Evolutionary conservation across 2,888 invertebrate species (phyloP).

Genomic region (Dryococelus australis): DNA sequence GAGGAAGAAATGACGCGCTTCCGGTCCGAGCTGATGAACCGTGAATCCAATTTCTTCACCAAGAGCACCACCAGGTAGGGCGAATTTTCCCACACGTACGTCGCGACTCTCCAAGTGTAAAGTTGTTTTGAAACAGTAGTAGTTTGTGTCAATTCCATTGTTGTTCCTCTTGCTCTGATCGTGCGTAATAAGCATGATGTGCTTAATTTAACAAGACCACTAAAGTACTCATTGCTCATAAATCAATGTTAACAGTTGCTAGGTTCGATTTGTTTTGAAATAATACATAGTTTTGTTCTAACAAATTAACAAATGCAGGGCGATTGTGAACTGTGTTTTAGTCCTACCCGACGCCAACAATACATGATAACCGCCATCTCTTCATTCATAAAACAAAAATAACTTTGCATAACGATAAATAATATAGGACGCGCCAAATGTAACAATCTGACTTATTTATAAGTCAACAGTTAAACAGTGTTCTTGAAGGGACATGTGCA

Average conservation of each 20-base stretch:
- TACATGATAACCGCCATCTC: background rate
- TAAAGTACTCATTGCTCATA: background rate
- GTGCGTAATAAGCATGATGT: background rate
- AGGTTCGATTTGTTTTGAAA: background rate
- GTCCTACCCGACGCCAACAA: background rate
- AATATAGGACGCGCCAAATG: too few relatives aligned
- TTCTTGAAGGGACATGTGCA: too few relatives aligned
- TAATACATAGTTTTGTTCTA: background rate
- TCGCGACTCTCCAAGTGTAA: background rate
- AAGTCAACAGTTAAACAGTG: too few relatives aligned
- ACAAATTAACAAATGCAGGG: background rate
- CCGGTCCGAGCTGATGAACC: conserved; percentile 90
- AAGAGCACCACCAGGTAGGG: conserved; percentile 83
- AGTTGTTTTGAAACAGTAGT: too few relatives aligned
- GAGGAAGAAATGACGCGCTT: conserved; percentile 98
- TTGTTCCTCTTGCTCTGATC: background rate
- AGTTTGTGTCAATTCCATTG: too few relatives aligned
- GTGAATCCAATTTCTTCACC: conserved; percentile 91
- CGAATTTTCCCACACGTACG: conserved; percentile 52
- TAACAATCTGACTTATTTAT: too few relatives aligned
- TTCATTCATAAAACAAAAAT: too few relatives aligned
- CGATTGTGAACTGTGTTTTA: background rate
- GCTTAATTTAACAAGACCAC: background rate
- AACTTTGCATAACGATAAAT: too few relatives aligned
- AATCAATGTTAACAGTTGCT: background rate